These are phyloP conservation scores for Platypus cylindrus DNA, from an alignment of 2,888 invertebrate species.

Conservation along the genomic window DNA sequence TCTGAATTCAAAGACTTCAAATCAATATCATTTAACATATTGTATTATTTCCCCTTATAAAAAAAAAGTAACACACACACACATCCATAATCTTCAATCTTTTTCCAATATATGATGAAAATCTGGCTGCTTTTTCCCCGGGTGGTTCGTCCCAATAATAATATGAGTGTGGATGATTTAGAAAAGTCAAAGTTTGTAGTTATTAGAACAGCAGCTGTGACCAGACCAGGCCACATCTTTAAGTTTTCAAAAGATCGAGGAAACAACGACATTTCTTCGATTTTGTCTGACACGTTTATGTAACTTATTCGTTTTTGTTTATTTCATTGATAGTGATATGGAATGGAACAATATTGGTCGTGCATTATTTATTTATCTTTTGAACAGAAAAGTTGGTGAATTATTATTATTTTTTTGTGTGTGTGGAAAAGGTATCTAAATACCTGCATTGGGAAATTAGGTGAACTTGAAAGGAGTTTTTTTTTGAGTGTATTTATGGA, in stretches of 20 bases:
- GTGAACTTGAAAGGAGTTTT: too few relatives aligned
- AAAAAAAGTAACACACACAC: too few relatives aligned
- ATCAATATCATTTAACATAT: too few relatives aligned
- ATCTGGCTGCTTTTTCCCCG: constrained; percentile 10
- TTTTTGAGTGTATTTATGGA: too few relatives aligned
- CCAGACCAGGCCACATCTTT: constrained; percentile 25
- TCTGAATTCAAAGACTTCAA: too few relatives aligned
- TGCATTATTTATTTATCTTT: constrained; percentile 17
- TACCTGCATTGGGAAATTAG: too few relatives aligned
- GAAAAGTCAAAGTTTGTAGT: constrained; percentile 30
- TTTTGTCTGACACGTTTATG: constrained; percentile 25
- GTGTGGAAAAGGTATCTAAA: too few relatives aligned
- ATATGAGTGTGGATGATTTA: constrained; percentile 26
- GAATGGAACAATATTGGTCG: constrained; percentile 17
- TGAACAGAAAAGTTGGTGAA: too few relatives aligned
- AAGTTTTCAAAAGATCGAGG: constrained; percentile 21
- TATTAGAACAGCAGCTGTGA: constrained; percentile 27
- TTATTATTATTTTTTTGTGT: background rate
- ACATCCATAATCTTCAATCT: constrained; percentile 10
- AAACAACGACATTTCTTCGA: constrained; percentile 17
- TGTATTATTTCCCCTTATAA: too few relatives aligned
- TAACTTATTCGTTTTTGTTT: constrained; percentile 26
- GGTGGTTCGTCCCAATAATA: constrained; percentile 12
- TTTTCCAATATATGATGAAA: constrained; percentile 14
- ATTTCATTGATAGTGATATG: constrained; percentile 19